Base-by-base conservation (phyloP, 1,140 invertebrate species). In the Drusus annulatus region DNA sequence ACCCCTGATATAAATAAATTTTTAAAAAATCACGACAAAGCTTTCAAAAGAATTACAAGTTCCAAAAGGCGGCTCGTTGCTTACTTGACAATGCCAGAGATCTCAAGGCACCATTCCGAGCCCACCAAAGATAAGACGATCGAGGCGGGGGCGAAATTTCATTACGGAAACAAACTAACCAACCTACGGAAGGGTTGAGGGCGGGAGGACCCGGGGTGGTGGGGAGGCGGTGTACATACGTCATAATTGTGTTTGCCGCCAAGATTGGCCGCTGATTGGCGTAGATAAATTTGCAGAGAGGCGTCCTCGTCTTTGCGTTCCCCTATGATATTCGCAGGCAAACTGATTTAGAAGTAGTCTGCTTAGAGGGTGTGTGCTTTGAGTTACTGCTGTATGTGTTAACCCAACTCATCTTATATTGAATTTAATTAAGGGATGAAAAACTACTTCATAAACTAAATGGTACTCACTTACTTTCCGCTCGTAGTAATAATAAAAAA, bases 261-360 rank as follows among this genome's bases (percentile, higher is more conserved):
- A 74, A 81, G 80, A 81, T 81, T 81, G 80, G 76, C 76, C 65
- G 80, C 80, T 78, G 76, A 81, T 81, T 81, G 80, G 80, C 58
- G 76, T 69, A 78, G 68, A 73, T 71, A 71, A 74, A 74, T 74
- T 74, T 74, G 52, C 50, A 74, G 13, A 54, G 69, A 52, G 15
- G 6, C 16, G 25, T 19, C 25, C 23, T 50, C 68, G n/a, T 45
- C 68, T 25, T n/a, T n/a, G 6, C 16, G 5, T 23, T 5, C 62
- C 17, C 23, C 16, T 63, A 21, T 5, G n/a, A 21, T 17, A n/a
- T 56, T 8, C 54, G 54, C 19, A 1, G 6, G 19, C 54, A n/a
- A 56, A 56, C n/a, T 45, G 54, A 17, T 56, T 17, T 21, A 56
- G 19, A 21, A 56, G 54, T 21, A n/a, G 19, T 19, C 8, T 17